These are phyloP conservation scores for Leptatherina wallacei DNA, from an alignment of 2,797 vertebrate genomes.

Conservation along the genomic window DNA sequence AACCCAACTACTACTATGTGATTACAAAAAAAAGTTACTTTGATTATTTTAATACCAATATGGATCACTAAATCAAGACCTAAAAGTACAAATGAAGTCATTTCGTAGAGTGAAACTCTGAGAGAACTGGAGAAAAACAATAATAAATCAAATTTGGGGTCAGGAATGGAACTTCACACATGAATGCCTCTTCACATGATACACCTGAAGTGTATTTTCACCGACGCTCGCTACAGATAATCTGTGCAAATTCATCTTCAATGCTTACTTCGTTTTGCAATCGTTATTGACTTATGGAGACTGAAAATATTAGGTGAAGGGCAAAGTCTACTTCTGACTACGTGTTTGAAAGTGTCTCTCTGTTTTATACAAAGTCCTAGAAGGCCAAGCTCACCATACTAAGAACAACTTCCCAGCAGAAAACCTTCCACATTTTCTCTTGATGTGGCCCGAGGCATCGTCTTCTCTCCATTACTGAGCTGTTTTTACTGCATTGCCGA, in stretches of 20 bases:
- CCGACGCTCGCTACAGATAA: slow-evolving; percentile 54
- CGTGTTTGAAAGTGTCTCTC: slow-evolving; percentile 22
- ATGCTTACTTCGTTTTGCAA: slow-evolving; percentile 39
- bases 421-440: slow-evolving; percentile 30
- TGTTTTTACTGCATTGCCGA: slow-evolving; percentile 46
- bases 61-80: slow-evolving; percentile 26
- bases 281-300: slow-evolving; percentile 28
- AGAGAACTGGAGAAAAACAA: slow-evolving; percentile 35
- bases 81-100: slow-evolving; percentile 37
- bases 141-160: slow-evolving; percentile 63
- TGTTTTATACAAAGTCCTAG: slow-evolving; percentile 54
- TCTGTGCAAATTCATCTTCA: slow-evolving; percentile 62
- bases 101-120: slow-evolving; percentile 29
- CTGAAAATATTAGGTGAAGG: slow-evolving; percentile 25
- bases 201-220: slow-evolving; percentile 56
- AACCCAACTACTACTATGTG: slow-evolving; percentile 15
- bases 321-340: slow-evolving; percentile 27
- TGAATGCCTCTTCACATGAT: slow-evolving; percentile 39
- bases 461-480: slow-evolving; percentile 52
- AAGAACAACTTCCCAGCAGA: slow-evolving; percentile 20
- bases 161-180: slow-evolving; percentile 50
- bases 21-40: slow-evolving; percentile 27
- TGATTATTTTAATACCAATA: slow-evolving; percentile 11
- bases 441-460: slow-evolving; percentile 47
- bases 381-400: slow-evolving; percentile 26